Percentiles rank a stretch among this genome's conserved stretches.
Conservation (phyloP, 1,140 invertebrate genomes). For the Tetramorium parvispinum region DNA sequence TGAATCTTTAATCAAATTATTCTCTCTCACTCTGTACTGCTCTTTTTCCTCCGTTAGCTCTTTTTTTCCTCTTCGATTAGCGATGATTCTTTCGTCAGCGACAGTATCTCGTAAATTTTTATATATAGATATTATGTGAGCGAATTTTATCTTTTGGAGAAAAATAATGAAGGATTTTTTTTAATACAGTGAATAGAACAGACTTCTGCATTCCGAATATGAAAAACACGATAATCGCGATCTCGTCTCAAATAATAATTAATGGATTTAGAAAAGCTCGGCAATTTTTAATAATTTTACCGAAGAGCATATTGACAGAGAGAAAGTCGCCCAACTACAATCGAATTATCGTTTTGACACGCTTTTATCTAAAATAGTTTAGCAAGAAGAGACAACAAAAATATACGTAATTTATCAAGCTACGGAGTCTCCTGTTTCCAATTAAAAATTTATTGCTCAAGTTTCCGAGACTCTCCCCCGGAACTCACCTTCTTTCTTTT, state of each 20-base stretch:
- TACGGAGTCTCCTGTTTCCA: background rate
- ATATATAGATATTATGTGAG: conserved; percentile 34
- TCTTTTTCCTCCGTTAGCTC: conserved; percentile 47
- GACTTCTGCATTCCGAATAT: background rate
- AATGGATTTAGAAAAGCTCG: conserved; percentile 30
- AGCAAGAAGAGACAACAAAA: background rate
- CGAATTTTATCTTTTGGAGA: conserved; percentile 29
- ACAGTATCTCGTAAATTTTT: conserved; percentile 42
- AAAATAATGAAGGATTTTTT: conserved; percentile 43
- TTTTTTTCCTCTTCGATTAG: conserved; percentile 60
- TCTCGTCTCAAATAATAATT: background rate
- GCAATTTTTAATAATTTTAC: conserved; percentile 55
- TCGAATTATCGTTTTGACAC: conserved; percentile 1
- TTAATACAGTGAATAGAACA: conserved; percentile 7
- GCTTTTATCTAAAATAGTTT: background rate
- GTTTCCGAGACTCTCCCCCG: background rate
- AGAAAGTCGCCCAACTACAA: background rate
- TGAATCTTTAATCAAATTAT: conserved; percentile 30
- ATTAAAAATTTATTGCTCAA: conserved; percentile 17
- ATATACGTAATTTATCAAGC: background rate
- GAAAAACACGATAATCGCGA: background rate
- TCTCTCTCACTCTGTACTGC: conserved; percentile 38
- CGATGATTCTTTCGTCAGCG: conserved; percentile 11
- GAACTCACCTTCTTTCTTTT: background rate
- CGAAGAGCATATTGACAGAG: background rate